Percentiles rank a stretch among this genome's conserved stretches.
phyloP scores from a whole-genome alignment of 1,140 invertebrate genomes.

The Choristoneura fumiferana region DNA sequence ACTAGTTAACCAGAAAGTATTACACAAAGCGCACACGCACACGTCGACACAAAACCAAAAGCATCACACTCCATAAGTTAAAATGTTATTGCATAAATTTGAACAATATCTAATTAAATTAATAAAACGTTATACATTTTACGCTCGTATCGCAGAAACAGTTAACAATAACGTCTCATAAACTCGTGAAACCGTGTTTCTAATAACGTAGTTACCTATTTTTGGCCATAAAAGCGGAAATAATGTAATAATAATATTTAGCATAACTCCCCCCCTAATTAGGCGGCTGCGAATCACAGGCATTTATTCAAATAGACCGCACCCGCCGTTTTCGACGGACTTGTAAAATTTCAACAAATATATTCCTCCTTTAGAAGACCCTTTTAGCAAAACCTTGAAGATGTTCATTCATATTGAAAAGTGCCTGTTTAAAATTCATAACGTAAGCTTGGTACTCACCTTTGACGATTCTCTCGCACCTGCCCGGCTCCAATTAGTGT shows the following conservation, averaged over 20 bases:
- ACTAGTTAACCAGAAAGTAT: no score
- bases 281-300: constrained; percentile 2
- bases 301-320: constrained; percentile 16
- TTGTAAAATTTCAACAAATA: constrained; percentile 18
- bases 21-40: no score
- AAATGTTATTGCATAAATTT: no score
- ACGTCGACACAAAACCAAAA: no score
- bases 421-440: constrained; percentile 32
- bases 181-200: not conserved
- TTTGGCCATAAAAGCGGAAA: constrained; percentile 1
- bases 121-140: no score
- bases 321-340: not conserved
- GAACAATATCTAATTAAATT: no score
- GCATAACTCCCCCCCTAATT: constrained; percentile 11
- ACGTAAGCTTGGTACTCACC: constrained; percentile 36
- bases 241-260: constrained; percentile 13
- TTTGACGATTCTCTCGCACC: constrained; percentile 29
- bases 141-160: no score
- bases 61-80: no score
- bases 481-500: constrained; percentile 21
- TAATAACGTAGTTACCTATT: not conserved
- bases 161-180: no score
- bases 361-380: constrained; percentile 17
- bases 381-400: constrained; percentile 27
- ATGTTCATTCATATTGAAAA: constrained; percentile 38